Conservation (phyloP, 2,113 vertebrate genomes). For the Talpa occidentalis region DNA sequence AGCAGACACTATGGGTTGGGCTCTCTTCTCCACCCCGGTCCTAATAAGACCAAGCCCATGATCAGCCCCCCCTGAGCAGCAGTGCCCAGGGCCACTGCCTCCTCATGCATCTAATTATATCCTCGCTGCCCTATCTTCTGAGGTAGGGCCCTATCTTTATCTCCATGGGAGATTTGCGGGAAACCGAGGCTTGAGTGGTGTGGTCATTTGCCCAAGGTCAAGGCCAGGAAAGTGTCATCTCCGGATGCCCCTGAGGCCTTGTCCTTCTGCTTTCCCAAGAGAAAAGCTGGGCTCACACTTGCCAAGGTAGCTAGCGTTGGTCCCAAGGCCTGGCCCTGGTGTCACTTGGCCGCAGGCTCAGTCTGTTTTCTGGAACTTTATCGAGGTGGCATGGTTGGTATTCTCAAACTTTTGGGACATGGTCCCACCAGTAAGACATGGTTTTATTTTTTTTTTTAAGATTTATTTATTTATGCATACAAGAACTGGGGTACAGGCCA, state of each 20-base stretch:
- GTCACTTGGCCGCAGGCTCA: neutral
- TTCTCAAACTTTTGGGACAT: neutral
- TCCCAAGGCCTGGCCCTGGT: neutral
- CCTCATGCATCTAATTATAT: conserved; percentile 76
- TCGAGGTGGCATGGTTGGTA: neutral
- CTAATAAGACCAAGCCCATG: conserved; percentile 63
- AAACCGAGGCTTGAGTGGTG: conserved; percentile 54
- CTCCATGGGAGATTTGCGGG: conserved; percentile 59
- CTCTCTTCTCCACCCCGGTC: neutral
- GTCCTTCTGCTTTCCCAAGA: conserved; percentile 18
- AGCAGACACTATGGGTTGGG: conserved; percentile 1
- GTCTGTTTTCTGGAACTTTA: neutral
- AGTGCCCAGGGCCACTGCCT: conserved; percentile 30
- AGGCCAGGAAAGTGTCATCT: conserved; percentile 60
- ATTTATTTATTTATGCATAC: no score
- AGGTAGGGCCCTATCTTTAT: conserved; percentile 79
- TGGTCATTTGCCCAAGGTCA: conserved; percentile 71
- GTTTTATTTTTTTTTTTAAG: no score
- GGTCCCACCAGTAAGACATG: neutral
- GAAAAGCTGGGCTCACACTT: neutral
- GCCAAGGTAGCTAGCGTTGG: neutral
- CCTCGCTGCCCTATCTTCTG: conserved; percentile 64
- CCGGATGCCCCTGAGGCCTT: neutral
- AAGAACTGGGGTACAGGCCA: no score
- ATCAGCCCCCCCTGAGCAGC: neutral